Evolutionary conservation across 1,140 invertebrate species (phyloP).

Genomic region (Muscidifurax raptorellus): DNA sequence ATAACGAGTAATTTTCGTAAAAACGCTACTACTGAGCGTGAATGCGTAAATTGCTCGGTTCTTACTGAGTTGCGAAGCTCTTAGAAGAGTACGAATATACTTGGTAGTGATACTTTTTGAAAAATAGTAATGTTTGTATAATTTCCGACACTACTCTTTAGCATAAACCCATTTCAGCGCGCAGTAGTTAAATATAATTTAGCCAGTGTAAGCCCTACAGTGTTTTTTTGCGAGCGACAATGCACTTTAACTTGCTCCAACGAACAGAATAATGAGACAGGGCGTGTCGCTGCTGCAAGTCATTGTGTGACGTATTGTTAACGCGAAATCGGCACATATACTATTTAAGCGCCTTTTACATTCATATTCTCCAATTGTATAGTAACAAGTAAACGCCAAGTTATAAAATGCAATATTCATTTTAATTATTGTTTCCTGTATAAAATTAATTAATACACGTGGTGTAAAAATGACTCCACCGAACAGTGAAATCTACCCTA

Average conservation of each 20-base stretch:
- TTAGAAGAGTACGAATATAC: background rate
- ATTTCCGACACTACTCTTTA: background rate
- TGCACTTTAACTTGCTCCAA: slow-evolving; percentile 28
- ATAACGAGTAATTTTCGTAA: background rate
- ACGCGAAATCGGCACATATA: background rate
- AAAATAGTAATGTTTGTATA: background rate
- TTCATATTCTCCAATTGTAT: background rate
- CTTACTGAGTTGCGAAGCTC: background rate
- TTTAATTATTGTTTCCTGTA: too few relatives aligned
- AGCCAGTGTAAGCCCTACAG: background rate
- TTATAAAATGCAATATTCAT: background rate
- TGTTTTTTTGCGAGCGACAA: background rate
- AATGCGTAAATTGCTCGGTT: too few relatives aligned
- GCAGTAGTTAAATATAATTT: background rate
- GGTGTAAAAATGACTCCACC: too few relatives aligned
- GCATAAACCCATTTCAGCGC: background rate
- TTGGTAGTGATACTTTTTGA: background rate
- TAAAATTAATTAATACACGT: too few relatives aligned
- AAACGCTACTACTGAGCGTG: background rate
- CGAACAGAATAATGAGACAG: slow-evolving; percentile 27
- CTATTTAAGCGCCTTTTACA: background rate
- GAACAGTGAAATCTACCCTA: too few relatives aligned
- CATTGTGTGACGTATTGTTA: slow-evolving; percentile 2
- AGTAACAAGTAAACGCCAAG: background rate
- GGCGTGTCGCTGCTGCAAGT: slow-evolving; percentile 17